Base-by-base conservation (phyloP, 2,797 vertebrate species). In the Notamacropus eugenii region DNA sequence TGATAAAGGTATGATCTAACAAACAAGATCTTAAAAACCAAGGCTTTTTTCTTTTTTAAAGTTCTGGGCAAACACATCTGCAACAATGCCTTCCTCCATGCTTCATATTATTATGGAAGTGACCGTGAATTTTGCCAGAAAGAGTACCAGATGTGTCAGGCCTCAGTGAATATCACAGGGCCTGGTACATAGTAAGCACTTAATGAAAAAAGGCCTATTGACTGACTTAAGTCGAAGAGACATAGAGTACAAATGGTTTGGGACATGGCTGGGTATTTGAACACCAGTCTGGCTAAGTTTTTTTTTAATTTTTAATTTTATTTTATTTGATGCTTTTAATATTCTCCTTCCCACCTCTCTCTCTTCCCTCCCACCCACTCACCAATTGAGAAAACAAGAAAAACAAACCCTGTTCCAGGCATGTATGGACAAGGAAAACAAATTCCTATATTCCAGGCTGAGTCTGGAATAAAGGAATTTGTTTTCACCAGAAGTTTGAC, bases 21-120 rank as follows among this genome's bases (percentile, higher is more conserved):
- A 96, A 90, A 55, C 87, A 59, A 96, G 54, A 90, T 57, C 57
- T 93, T 74, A 5, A 58, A 59, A 95, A 27, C 16, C 3, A 91
- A 93, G 67, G 90, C 5, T 27, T 57, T 62, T 90, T 27, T 57
- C 55, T 93, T 90, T 94, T 67, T n/a, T n/a, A 58, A 55, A 58
- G 40, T 59, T 93, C 13, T 27, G 24, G 24, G 40, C 9, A 50
- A 16, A 87, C 40, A 87, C 74, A 87, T 87, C 22, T 87, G 74
- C 11, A 87, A 50, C 46, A 50, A 87, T 50, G 13, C 40, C 40
- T 5, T 82, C 40, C 40, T 46, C 46, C 40, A 46, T 3, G 1
- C 74, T 34, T 87, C 40, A 4, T 27, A 12, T 87, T 87, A 50
- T 87, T 87, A 50, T 87, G 24, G 31, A 87, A 87, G 22, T 87